A percentile compares a stretch with the other conserved stretches of the same genome.
phyloP scores from a whole-genome alignment of 2,113 vertebrate genomes.

The Sceloporus undulatus region DNA sequence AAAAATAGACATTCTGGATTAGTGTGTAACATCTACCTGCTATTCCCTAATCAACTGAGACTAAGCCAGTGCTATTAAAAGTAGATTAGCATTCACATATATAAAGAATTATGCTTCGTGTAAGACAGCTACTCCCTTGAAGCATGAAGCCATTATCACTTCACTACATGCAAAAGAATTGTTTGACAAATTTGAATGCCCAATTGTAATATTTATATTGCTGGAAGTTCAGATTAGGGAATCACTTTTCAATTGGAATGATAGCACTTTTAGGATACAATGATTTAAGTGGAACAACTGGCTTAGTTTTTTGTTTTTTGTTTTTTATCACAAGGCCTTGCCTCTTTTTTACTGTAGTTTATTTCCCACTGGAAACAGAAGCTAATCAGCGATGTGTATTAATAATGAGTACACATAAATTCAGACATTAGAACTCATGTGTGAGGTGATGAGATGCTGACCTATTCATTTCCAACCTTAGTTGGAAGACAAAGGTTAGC shows the following conservation, averaged over 20 bases:
- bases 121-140: constrained; percentile 57
- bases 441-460: not conserved
- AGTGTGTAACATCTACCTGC: constrained; percentile 31
- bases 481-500: not conserved
- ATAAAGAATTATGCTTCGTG: constrained; percentile 41
- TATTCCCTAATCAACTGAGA: constrained; percentile 51
- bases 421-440: not conserved
- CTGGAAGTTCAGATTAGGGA: constrained; percentile 58
- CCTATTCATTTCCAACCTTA: not conserved
- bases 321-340: constrained; percentile 18
- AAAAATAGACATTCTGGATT: constrained; percentile 40
- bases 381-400: not conserved
- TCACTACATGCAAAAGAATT: constrained; percentile 50
- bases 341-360: not conserved
- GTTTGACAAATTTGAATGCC: constrained; percentile 56
- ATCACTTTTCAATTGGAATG: constrained; percentile 53
- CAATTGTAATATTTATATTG: constrained; percentile 52
- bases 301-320: not conserved
- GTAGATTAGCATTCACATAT: constrained; percentile 57
- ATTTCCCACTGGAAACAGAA: not conserved
- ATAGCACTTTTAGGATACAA: constrained; percentile 31
- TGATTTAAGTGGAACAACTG: not conserved
- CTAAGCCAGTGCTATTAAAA: constrained; percentile 68
- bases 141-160: constrained; percentile 58
- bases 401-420: not conserved